These are phyloP conservation scores for Arenicola marina DNA, from an alignment of 2,888 invertebrate genomes.

Conservation along the genomic window DNA sequence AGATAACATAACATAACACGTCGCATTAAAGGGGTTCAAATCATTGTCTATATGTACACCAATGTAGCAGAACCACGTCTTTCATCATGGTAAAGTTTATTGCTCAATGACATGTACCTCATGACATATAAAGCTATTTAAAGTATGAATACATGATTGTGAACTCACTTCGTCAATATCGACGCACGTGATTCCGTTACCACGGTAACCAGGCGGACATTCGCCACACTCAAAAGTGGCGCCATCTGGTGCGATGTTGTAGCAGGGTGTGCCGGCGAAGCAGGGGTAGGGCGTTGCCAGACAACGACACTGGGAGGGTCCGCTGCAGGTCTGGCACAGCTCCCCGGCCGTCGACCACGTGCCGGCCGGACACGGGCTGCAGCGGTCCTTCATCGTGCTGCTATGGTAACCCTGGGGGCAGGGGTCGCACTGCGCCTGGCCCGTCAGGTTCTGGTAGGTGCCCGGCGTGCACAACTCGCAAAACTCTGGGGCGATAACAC, in stretches of 20 bases:
- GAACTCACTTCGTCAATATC: conserved; percentile 47
- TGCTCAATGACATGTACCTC: too few species aligned
- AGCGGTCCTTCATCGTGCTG: conserved; percentile 38
- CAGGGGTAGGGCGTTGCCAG: conserved; percentile 34
- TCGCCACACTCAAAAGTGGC: conserved; percentile 34
- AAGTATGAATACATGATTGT: too few species aligned
- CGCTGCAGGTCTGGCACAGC: conserved; percentile 36
- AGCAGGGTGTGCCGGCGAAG: conserved; percentile 33
- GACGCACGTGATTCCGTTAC: conserved; percentile 44
- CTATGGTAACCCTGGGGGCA: conserved; percentile 42
- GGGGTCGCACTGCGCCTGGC: conserved; percentile 35
- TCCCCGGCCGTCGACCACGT: conserved; percentile 37
- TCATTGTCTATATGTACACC: too few species aligned
- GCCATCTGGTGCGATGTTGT: conserved; percentile 34
- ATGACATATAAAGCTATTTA: too few species aligned
- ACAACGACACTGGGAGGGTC: conserved; percentile 41
- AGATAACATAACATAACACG: too few species aligned
- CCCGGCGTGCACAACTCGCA: conserved; percentile 43
- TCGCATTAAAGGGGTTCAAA: too few species aligned
- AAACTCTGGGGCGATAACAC: conserved; percentile 29
- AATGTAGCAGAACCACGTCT: too few species aligned
- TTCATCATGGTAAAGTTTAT: too few species aligned
- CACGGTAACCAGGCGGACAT: conserved; percentile 42
- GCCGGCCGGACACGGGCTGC: conserved; percentile 38
- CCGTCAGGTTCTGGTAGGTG: conserved; percentile 40